A percentile compares a stretch with the other conserved stretches of the same genome.
These are phyloP conservation scores for Nomada fucata DNA, from an alignment of 2,888 invertebrate genomes.

Conservation along the genomic window DNA sequence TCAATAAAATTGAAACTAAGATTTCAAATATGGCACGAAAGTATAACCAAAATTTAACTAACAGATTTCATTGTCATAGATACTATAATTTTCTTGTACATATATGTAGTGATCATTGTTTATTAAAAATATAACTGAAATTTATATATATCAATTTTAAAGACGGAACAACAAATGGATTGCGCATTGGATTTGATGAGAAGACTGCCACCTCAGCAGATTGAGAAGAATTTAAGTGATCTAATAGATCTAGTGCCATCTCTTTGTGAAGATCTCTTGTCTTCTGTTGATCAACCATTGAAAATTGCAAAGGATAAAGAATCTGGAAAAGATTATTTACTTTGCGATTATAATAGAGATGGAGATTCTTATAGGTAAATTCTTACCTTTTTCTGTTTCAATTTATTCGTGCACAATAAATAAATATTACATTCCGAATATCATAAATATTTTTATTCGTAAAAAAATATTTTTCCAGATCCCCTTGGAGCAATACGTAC, in stretches of 20 bases:
- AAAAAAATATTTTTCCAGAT: slow-evolving; percentile 85
- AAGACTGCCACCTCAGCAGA: slow-evolving; percentile 99
- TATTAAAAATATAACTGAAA: background rate
- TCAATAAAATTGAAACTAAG: background rate
- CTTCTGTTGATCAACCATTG: slow-evolving; percentile 98
- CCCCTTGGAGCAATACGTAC: slow-evolving; percentile 99
- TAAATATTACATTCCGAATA: background rate
- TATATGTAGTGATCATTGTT: background rate
- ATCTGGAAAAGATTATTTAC: slow-evolving; percentile 97
- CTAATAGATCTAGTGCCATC: slow-evolving; percentile 98
- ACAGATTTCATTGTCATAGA: background rate
- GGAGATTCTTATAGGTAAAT: slow-evolving; percentile 90
- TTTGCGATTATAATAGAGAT: slow-evolving; percentile 99
- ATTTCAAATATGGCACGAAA: background rate
- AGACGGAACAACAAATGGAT: slow-evolving; percentile 99
- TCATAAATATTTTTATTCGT: background rate
- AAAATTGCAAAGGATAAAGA: slow-evolving; percentile 98
- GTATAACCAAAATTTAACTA: background rate
- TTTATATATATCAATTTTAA: slow-evolving; percentile 73
- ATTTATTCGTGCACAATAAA: background rate
- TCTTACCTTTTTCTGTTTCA: background rate
- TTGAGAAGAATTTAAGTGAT: slow-evolving; percentile 99
- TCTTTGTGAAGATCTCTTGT: slow-evolving; percentile 97
- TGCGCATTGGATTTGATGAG: slow-evolving; percentile 99
- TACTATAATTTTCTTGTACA: background rate